phyloP scores from a whole-genome alignment of 2,113 vertebrate species.

The Noctilio leporinus region DNA sequence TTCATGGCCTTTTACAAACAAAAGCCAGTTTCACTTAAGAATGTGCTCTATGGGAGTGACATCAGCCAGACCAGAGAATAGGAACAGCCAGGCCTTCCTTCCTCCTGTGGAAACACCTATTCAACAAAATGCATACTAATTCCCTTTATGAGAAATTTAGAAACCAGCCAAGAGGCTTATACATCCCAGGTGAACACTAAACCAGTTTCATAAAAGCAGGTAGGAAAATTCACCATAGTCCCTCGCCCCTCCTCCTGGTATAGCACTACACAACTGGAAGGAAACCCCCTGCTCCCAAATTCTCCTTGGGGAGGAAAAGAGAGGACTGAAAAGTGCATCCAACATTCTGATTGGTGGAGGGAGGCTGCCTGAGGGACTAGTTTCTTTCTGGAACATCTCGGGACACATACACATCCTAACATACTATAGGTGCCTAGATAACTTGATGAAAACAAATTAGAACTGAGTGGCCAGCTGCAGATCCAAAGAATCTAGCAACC shows the following conservation, averaged over 20 bases:
- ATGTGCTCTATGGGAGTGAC: background rate
- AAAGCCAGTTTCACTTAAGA: slow-evolving; percentile 19
- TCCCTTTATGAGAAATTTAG: slow-evolving; percentile 20
- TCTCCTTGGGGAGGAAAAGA: background rate
- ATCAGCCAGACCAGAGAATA: slow-evolving; percentile 5
- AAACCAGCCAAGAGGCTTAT: background rate
- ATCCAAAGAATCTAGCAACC: background rate
- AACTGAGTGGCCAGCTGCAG: background rate
- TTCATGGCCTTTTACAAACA: slow-evolving; percentile 5
- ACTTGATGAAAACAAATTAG: background rate
- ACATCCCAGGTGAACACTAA: background rate
- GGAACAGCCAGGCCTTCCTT: background rate
- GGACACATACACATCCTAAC: background rate
- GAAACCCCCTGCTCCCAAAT: background rate
- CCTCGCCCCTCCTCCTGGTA: background rate
- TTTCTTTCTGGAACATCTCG: background rate
- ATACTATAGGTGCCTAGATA: background rate
- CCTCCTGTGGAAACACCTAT: background rate
- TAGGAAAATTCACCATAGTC: background rate
- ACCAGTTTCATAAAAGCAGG: background rate
- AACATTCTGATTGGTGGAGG: background rate
- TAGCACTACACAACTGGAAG: background rate
- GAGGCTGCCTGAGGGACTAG: background rate
- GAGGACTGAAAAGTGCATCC: background rate
- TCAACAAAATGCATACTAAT: slow-evolving; percentile 3